Conservation (phyloP, 2,113 vertebrate genomes). For the Aix galericulata region DNA sequence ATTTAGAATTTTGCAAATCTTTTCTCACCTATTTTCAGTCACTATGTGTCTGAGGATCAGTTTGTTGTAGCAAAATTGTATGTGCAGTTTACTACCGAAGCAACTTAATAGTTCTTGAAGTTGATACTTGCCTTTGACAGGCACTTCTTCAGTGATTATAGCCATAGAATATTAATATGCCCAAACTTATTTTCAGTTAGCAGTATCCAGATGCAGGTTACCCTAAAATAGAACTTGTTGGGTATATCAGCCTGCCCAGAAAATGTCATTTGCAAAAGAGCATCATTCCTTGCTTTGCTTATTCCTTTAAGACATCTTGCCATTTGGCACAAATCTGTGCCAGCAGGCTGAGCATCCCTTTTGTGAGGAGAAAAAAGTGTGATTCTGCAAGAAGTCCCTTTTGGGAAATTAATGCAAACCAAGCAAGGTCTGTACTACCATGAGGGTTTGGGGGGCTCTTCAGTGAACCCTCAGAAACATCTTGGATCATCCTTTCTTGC, state of each 20-base stretch:
- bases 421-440: neutral
- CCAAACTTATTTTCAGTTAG: neutral
- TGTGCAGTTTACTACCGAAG: neutral
- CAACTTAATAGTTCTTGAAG: neutral
- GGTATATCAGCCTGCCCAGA: neutral
- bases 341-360: neutral
- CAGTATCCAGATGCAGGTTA: neutral
- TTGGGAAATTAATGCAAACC: neutral
- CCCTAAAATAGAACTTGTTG: neutral
- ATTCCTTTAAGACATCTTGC: neutral
- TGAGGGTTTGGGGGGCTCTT: neutral
- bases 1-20: neutral
- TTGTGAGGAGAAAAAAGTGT: neutral
- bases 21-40: neutral
- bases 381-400: neutral
- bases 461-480: neutral
- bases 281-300: neutral
- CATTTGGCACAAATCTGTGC: neutral
- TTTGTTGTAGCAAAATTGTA: neutral
- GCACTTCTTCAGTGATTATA: neutral
- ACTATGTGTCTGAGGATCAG: neutral
- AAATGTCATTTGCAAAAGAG: neutral
- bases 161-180: neutral
- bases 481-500: neutral
- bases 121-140: neutral